phyloP scores from a whole-genome alignment of 2,888 invertebrate genomes.

The Drosophila meridionalis region DNA sequence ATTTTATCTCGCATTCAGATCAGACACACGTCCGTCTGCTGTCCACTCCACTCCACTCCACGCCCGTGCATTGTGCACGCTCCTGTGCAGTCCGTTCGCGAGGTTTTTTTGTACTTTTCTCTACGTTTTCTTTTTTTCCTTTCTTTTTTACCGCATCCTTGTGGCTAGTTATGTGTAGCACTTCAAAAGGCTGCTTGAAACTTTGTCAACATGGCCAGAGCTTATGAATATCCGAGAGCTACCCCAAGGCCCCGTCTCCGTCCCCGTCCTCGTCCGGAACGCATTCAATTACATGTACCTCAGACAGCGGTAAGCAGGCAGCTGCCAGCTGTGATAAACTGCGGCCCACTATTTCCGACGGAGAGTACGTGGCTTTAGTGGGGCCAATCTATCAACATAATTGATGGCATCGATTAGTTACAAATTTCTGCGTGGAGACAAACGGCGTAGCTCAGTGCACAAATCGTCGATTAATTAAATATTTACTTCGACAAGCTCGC shows the following conservation, averaged over 20 bases:
- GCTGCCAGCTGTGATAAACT: constrained; percentile 80
- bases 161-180: constrained; percentile 57
- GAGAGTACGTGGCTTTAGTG: constrained; percentile 62
- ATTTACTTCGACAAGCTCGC: constrained; percentile 61
- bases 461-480: constrained; percentile 83
- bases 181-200: constrained; percentile 71
- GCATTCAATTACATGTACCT: constrained; percentile 77
- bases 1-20: constrained; percentile 84
- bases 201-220: constrained; percentile 66
- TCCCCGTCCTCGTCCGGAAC: background rate
- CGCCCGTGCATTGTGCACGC: constrained; percentile 18
- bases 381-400: constrained; percentile 83
- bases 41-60: constrained; percentile 3
- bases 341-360: constrained; percentile 32
- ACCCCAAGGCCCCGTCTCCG: background rate
- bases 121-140: background rate
- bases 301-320: constrained; percentile 69
- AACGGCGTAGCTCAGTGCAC: constrained; percentile 76
- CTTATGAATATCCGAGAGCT: constrained; percentile 67
- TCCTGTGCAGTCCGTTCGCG: constrained; percentile 28
- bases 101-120: constrained; percentile 5
- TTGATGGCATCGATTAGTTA: constrained; percentile 84
- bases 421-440: constrained; percentile 63
- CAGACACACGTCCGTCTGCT: constrained; percentile 81
- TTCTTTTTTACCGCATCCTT: constrained; percentile 53